Evolutionary conservation across 1,140 invertebrate genomes (phyloP).

Genomic region (Drosophila kurseongensis): DNA sequence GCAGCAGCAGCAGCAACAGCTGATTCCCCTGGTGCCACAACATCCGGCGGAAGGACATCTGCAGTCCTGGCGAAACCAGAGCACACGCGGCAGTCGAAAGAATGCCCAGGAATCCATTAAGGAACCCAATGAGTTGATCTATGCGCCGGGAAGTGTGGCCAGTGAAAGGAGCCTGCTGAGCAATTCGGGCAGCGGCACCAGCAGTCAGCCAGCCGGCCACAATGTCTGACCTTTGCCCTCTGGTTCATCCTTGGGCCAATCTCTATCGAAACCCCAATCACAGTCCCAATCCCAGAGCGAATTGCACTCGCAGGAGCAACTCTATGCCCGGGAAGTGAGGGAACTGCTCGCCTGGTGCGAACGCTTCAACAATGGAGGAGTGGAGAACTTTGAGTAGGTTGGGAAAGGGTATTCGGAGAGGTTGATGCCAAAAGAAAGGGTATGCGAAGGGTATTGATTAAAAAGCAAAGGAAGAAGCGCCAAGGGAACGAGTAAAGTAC

Average conservation of each 20-base stretch:
- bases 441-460: slow-evolving; percentile 2
- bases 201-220: slow-evolving; percentile 65
- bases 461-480: slow-evolving; percentile 2
- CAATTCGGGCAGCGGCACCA: slow-evolving; percentile 77
- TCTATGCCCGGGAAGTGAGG: slow-evolving; percentile 74
- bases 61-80: slow-evolving; percentile 68
- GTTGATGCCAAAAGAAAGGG: not conserved
- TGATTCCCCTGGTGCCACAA: slow-evolving; percentile 51
- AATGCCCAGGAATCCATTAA: slow-evolving; percentile 48
- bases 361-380: slow-evolving; percentile 76
- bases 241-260: slow-evolving; percentile 27
- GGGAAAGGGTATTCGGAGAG: slow-evolving; percentile 1
- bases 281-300: slow-evolving; percentile 34
- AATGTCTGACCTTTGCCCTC: slow-evolving; percentile 73
- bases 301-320: slow-evolving; percentile 60
- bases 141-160: slow-evolving; percentile 81
- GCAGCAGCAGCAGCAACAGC: slow-evolving; percentile 71
- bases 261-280: slow-evolving; percentile 12
- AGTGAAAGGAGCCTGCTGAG: slow-evolving; percentile 78
- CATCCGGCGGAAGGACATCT: slow-evolving; percentile 32
- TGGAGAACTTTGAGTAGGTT: slow-evolving; percentile 71
- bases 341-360: slow-evolving; percentile 80
- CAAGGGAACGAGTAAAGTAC: not conserved
- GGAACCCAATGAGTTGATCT: slow-evolving; percentile 76
- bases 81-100: slow-evolving; percentile 57